These are phyloP conservation scores for Stichopus horrens DNA, from an alignment of 53 echinoderm and acorn worm species.

Conservation along the genomic window DNA sequence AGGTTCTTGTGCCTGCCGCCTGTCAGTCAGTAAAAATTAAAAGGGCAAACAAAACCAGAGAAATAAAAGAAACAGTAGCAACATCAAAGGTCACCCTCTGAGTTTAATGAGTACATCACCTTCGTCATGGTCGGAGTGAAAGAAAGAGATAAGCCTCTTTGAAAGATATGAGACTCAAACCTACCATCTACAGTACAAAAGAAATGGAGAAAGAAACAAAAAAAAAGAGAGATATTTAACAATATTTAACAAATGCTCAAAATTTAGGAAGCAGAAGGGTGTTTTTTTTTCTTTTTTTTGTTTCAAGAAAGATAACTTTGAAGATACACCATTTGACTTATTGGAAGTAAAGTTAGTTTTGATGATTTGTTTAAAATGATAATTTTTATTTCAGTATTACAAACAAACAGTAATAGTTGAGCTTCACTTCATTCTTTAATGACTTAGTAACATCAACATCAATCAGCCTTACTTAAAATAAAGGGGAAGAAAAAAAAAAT, in stretches of 20 bases:
- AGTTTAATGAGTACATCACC: too few relatives aligned
- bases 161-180: too few relatives aligned
- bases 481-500: background rate
- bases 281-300: background rate
- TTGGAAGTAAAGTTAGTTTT: background rate
- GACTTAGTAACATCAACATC: background rate
- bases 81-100: too few relatives aligned
- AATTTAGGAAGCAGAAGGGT: background rate
- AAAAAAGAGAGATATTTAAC: background rate
- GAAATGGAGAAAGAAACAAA: background rate
- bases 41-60: too few relatives aligned
- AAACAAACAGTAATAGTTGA: background rate
- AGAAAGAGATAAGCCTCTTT: too few relatives aligned
- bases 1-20: too few relatives aligned
- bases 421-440: too few relatives aligned
- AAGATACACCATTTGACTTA: background rate
- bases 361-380: background rate
- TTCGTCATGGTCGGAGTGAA: too few relatives aligned
- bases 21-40: too few relatives aligned
- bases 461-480: background rate
- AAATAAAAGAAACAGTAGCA: too few relatives aligned
- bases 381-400: slow-evolving; percentile 7
- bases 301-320: background rate
- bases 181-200: background rate
- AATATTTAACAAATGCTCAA: background rate